Base-by-base conservation (phyloP, 2,888 invertebrate species). In the Meiosimyza platycephala region DNA sequence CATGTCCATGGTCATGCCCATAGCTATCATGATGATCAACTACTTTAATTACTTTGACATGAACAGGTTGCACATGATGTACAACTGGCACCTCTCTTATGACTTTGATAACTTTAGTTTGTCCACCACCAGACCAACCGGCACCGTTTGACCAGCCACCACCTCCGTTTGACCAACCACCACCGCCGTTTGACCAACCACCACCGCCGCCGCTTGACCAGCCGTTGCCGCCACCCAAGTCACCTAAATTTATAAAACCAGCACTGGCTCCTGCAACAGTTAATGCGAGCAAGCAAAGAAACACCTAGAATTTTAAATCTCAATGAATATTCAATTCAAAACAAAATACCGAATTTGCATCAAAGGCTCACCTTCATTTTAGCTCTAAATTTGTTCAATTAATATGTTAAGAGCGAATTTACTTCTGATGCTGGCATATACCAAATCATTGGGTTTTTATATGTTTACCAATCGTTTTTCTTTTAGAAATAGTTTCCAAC, bases 91-190 rank as follows among this genome's bases (percentile, higher is more conserved):
- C 78, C 33, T 79, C 76, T 47, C 81, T 72, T 54, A 82, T 80
- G 55, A 81, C 77, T 74, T 83, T 82, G 67, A 83, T 81, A n/a
- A 83, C 75, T 70, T 82, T 82, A 9, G 2, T 80, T n/a, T 6
- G 81, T 75, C 75, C 73, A 3, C 57, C 72, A 15, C 72, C 71
- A 5, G 55, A 52, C 5, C 73, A 63, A 12, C 73, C 75, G 6
- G 77, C 75, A 13, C 76, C 81, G 72, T 78, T 74, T 9, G 71
- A 59, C 28, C 28, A 28, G 28, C 78, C 76, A 16, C 75, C 75
- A 71, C 79, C 50, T 5, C 63, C 48, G 76, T 48, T 66, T 67
- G 54, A 75, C 47, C 77, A 76, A 69, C 75, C 74, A 4, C 71
- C 76, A 28, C 75, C 71, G 18, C 72, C 73, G 7, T 65, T 55